Conservation (phyloP, 2,888 invertebrate genomes). For the Sericinus montela region DNA sequence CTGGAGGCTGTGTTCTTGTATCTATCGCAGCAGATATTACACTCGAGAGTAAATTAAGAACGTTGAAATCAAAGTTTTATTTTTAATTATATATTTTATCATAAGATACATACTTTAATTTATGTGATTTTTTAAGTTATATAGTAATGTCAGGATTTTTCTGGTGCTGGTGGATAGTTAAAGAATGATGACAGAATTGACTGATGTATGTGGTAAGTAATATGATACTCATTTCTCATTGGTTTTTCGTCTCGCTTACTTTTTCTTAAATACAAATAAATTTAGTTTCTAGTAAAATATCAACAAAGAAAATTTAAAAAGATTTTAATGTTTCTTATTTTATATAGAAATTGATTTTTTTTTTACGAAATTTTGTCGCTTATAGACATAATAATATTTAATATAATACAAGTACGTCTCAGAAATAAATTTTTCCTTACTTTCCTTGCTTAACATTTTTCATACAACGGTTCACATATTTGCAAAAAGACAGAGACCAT, state of each 20-base stretch:
- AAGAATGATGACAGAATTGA: slow-evolving; percentile 50
- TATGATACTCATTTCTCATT: slow-evolving; percentile 26
- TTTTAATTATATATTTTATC: neutral
- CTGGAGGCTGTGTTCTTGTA: slow-evolving; percentile 39
- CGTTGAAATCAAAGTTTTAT: slow-evolving; percentile 14
- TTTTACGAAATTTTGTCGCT: no score
- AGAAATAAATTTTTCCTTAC: no score
- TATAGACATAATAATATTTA: no score
- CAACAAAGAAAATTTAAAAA: no score
- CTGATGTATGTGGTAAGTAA: slow-evolving; percentile 52
- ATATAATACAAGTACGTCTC: no score
- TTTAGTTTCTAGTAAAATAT: no score
- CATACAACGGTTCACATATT: no score
- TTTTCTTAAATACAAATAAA: neutral
- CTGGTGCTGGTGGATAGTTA: slow-evolving; percentile 40
- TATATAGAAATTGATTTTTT: no score
- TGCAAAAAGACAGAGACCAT: no score
- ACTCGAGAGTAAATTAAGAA: slow-evolving; percentile 36
- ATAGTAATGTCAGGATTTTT: slow-evolving; percentile 22
- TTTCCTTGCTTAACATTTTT: no score
- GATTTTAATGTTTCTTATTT: no score
- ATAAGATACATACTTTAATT: neutral
- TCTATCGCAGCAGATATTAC: slow-evolving; percentile 22
- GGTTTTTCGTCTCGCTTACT: slow-evolving; percentile 16
- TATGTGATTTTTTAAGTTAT: neutral